phyloP scores from a whole-genome alignment of 1,140 invertebrate genomes.

The Drosophila virilis region DNA sequence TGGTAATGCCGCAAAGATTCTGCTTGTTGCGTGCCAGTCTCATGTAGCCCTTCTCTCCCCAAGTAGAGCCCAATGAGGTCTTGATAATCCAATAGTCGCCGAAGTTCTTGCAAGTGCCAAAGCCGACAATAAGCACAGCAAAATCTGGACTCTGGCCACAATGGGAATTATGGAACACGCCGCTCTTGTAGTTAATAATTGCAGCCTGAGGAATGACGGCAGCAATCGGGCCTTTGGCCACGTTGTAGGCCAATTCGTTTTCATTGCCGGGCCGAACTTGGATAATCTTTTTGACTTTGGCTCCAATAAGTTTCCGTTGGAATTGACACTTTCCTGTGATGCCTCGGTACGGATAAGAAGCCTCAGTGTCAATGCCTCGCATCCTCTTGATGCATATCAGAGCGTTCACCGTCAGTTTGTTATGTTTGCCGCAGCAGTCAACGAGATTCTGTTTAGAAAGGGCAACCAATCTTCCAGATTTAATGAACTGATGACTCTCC shows the following conservation, averaged over 20 bases:
- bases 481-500: constrained; percentile 22
- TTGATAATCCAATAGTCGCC: constrained; percentile 34
- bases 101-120: not conserved
- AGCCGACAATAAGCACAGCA: constrained; percentile 33
- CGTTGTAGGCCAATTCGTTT: not conserved
- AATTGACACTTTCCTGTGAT: not conserved
- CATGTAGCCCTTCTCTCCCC: constrained; percentile 26
- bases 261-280: constrained; percentile 2
- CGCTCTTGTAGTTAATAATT: not conserved
- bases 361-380: constrained; percentile 16
- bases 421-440: not conserved
- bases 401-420: not conserved
- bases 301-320: not conserved
- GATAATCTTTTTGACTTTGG: not conserved
- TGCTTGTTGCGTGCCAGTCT: constrained; percentile 23
- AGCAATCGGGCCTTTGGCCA: constrained; percentile 17
- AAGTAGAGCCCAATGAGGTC: constrained; percentile 7
- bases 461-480: not conserved
- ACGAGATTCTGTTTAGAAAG: constrained; percentile 32
- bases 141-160: not conserved
- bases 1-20: constrained; percentile 26
- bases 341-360: constrained; percentile 24
- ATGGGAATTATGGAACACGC: not conserved
- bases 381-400: not conserved
- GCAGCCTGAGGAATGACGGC: constrained; percentile 7